phyloP scores from a whole-genome alignment of 2,797 vertebrate species.

The Tangara arthus region DNA sequence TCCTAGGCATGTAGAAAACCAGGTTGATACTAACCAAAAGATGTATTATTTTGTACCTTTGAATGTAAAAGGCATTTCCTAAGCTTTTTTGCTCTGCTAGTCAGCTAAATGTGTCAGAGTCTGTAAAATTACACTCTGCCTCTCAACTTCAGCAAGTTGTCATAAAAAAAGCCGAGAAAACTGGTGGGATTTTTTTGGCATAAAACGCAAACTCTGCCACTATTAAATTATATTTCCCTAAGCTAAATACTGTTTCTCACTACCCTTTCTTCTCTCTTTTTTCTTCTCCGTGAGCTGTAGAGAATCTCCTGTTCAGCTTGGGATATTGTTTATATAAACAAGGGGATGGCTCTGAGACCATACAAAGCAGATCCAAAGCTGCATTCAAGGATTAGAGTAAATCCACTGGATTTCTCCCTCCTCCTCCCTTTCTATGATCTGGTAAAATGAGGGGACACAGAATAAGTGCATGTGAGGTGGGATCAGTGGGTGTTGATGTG shows the following conservation, averaged over 20 bases:
- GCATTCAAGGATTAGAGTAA: background rate
- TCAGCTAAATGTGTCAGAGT: background rate
- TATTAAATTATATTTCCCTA: background rate
- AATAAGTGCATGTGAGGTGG: background rate
- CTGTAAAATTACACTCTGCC: background rate
- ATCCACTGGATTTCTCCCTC: background rate
- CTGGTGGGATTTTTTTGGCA: background rate
- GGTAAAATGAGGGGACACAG: background rate
- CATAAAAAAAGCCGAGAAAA: background rate
- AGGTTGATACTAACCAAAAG: background rate
- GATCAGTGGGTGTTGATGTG: background rate
- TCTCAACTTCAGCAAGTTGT: background rate
- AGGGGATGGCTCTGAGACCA: background rate
- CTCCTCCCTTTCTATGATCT: background rate
- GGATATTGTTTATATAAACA: background rate
- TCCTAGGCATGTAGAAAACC: background rate
- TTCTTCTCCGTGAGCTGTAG: background rate
- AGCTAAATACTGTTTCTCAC: background rate
- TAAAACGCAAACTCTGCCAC: background rate
- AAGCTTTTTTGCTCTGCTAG: background rate
- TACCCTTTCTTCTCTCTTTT: background rate
- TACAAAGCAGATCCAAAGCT: background rate
- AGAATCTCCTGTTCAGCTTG: background rate
- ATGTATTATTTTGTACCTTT: background rate
- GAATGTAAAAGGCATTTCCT: background rate